These are phyloP conservation scores for Ypsolopha scabrella DNA, from an alignment of 2,888 invertebrate species.

Conservation along the genomic window DNA sequence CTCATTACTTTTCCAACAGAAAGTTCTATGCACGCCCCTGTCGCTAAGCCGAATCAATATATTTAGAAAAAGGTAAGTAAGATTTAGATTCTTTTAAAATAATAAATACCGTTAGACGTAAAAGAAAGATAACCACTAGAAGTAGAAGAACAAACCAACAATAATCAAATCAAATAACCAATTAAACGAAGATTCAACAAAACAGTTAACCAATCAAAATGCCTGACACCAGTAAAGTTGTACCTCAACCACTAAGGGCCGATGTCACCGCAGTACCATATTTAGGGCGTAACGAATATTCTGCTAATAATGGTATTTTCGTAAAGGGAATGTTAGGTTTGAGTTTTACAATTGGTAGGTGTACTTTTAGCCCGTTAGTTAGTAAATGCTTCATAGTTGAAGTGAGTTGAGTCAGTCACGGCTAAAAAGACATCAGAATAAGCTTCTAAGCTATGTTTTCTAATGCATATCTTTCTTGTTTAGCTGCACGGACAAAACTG, in stretches of 20 bases:
- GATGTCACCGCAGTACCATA: conserved; percentile 24
- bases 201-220: conserved; percentile 18
- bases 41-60: too few relatives aligned
- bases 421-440: not conserved
- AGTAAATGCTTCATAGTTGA: not conserved
- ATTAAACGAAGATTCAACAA: conserved; percentile 8
- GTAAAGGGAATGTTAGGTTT: not conserved
- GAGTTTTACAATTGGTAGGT: not conserved
- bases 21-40: too few relatives aligned
- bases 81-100: too few relatives aligned
- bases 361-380: not conserved
- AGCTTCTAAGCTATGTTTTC: too few relatives aligned
- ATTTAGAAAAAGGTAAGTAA: too few relatives aligned
- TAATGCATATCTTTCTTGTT: too few relatives aligned
- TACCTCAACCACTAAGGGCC: conserved; percentile 1
- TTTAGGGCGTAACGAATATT: conserved; percentile 33
- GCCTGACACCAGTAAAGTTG: conserved; percentile 14
- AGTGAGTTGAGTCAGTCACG: not conserved
- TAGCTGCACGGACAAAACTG: too few relatives aligned
- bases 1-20: too few relatives aligned
- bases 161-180: not conserved
- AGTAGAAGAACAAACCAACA: too few relatives aligned
- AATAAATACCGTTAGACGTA: too few relatives aligned
- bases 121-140: too few relatives aligned
- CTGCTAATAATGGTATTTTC: not conserved